Base-by-base conservation (phyloP, 2,113 vertebrate genomes). In the Calidris pugnax region DNA sequence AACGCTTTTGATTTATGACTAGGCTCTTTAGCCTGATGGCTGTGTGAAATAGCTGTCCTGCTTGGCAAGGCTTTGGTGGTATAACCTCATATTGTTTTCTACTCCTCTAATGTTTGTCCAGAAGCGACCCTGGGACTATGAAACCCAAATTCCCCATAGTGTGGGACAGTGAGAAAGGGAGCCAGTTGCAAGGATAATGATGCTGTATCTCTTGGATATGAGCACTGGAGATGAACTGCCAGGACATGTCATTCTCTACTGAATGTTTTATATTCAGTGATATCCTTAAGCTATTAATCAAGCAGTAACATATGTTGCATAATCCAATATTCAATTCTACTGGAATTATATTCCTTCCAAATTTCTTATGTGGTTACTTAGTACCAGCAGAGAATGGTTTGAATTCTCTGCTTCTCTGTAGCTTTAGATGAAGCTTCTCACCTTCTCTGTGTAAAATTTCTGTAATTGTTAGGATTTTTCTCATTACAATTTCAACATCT, bases 221-320 rank as follows among this genome's bases (percentile, higher is more conserved):
- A 90, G 21, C 26, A 14, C 26, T 86, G 68, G 56, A 67, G 50
- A 51, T 71, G 37, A 92, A 51, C 63, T 83, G 47, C 60, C 43
- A 72, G 77, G n/a, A 48, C 48, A 24, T 85, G 59, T 88, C 71
- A 57, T 6, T 53, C 39, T 85, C 26, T 63, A 18, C n/a, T 73
- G 67, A 48, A 51, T 80, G 33, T 73, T 83, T 94, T 32, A 18
- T 76, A 43, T 66, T 66, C 64, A n/a, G 22, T 48, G 16, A 60
- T 84, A 94, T 43, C 35, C 80, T 82, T 87, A 79, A 93, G 51
- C 62, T 82, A 10, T 87, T 87, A 78, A 89, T 87, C 60, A 85
- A 87, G 14, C 9, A 33, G 33, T 92, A 64, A 62, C 64, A 48
- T 75, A 43, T 28, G 8, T 75, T 87, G 69, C 30, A 64, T 72